Evolutionary conservation across 2,797 vertebrate genomes (phyloP), one percentile per base, ranked within the genome.

Genomic region (Crocidura indochinensis): DNA sequence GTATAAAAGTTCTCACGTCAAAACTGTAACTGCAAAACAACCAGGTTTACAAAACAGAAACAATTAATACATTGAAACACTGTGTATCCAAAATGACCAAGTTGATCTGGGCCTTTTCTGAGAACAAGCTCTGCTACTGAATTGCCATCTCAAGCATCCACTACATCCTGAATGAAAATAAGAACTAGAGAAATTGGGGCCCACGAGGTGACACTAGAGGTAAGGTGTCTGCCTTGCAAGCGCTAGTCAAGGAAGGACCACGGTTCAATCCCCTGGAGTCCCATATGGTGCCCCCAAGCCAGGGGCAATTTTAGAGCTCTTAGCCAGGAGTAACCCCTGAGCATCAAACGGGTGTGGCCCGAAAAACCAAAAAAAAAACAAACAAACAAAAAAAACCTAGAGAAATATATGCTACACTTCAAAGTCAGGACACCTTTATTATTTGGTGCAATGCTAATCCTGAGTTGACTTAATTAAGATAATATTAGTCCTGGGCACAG

Each of bases 61-160:
- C 8, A 2, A 17, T 20, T 60, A 56, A 31, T 47, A 24, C 26
- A 51, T 19, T 17, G 67, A 74, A n/a, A 2, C 44, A 65, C 46
- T 31, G 26, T 17, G 62, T 26, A 65, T 75, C 9, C 1, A 44
- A 53, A 53, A 26, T 92, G 51, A 49, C 46, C 44, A 72, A 51
- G 38, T 75, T 91, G 72, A 71, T 71, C 20, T 10, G 62, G 86
- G 44, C n/a, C 44, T 76, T 73, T 80, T 51, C 71, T 53, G 24
- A 74, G 29, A 73, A 81, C 51, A 69, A 26, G 12, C 38, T 68
- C 51, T 69, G 64, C 68, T 31, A 15, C 14, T 60, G 56, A 76
- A 17, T 22, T 67, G 68, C 44, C 38, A 20, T 24, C 31, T 2
- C 20, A 49, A 71, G 24, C 29, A 5, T 29, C 0, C 3, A 14